These are phyloP conservation scores for Spea bombifrons DNA, from an alignment of 2,113 vertebrate genomes.

Conservation along the genomic window DNA sequence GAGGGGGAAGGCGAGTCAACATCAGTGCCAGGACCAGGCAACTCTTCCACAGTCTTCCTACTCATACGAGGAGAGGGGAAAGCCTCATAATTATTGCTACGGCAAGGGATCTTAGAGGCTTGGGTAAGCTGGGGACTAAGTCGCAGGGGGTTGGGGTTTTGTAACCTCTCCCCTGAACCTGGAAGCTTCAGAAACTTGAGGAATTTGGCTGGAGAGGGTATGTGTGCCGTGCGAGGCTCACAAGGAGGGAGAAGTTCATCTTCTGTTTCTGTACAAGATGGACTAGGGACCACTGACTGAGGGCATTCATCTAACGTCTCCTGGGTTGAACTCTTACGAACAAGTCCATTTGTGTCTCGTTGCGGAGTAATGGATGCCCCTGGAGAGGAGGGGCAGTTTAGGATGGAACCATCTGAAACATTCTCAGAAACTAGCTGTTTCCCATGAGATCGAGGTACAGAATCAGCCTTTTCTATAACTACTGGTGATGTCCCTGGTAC, in stretches of 20 bases:
- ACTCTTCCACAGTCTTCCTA: conserved; percentile 66
- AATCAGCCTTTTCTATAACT: conserved; percentile 19
- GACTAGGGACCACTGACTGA: not conserved
- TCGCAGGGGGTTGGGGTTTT: conserved; percentile 65
- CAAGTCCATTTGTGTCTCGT: conserved; percentile 22
- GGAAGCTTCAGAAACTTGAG: conserved; percentile 87
- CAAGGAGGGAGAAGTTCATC: conserved; percentile 54
- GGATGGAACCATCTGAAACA: not conserved
- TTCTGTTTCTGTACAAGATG: conserved; percentile 17
- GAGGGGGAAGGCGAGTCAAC: not conserved
- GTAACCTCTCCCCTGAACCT: conserved; percentile 67
- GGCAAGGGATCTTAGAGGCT: conserved; percentile 85
- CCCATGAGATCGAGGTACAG: conserved; percentile 11
- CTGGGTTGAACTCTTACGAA: conserved; percentile 9
- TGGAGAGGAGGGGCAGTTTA: conserved; percentile 28
- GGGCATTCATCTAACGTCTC: conserved; percentile 18
- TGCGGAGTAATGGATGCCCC: conserved; percentile 8
- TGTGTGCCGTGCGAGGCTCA: conserved; percentile 64
- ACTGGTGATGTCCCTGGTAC: conserved; percentile 17
- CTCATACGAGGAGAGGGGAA: conserved; percentile 77
- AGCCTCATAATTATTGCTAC: conserved; percentile 83
- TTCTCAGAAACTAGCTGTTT: conserved; percentile 16
- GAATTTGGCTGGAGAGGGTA: conserved; percentile 79
- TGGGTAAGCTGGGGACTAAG: conserved; percentile 87
- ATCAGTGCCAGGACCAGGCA: conserved; percentile 52